Conservation (phyloP, 2,888 invertebrate species). For the Nomada ruficornis region DNA sequence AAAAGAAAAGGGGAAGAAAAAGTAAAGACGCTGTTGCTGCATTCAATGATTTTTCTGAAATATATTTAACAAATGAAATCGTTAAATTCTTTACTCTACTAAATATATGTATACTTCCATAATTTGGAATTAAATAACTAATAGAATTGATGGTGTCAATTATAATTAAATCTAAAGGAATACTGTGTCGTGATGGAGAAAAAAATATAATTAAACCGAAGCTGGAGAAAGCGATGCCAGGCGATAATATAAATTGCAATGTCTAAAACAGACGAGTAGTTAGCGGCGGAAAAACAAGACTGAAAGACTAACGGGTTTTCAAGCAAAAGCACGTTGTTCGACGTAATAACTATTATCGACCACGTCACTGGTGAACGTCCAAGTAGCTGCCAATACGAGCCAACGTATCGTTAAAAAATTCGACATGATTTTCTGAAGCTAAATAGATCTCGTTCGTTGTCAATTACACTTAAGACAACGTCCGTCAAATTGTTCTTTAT, state of each 20-base stretch:
- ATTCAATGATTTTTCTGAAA: neutral
- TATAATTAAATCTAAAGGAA: conserved; percentile 16
- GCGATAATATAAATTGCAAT: conserved; percentile 41
- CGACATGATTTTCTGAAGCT: conserved; percentile 34
- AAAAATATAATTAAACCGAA: conserved; percentile 24
- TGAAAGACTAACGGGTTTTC: conserved; percentile 51
- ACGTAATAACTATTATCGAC: conserved; percentile 63
- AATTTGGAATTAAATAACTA: too few relatives aligned
- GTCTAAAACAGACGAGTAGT: conserved; percentile 51
- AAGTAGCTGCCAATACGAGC: conserved; percentile 58
- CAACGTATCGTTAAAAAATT: conserved; percentile 44
- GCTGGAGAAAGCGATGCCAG: conserved; percentile 10
- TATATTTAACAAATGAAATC: neutral
- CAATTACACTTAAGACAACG: conserved; percentile 2
- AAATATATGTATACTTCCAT: neutral
- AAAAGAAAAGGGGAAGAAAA: neutral
- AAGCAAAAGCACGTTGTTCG: conserved; percentile 51
- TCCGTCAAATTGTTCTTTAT: neutral
- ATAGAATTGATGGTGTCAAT: neutral
- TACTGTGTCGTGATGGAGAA: neutral
- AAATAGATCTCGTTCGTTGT: neutral
- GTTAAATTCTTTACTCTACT: neutral
- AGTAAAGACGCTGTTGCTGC: neutral
- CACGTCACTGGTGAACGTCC: conserved; percentile 57
- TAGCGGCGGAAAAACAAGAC: conserved; percentile 9